These are phyloP conservation scores for Lepidostoma basale DNA, from an alignment of 1,140 invertebrate species.

Conservation along the genomic window DNA sequence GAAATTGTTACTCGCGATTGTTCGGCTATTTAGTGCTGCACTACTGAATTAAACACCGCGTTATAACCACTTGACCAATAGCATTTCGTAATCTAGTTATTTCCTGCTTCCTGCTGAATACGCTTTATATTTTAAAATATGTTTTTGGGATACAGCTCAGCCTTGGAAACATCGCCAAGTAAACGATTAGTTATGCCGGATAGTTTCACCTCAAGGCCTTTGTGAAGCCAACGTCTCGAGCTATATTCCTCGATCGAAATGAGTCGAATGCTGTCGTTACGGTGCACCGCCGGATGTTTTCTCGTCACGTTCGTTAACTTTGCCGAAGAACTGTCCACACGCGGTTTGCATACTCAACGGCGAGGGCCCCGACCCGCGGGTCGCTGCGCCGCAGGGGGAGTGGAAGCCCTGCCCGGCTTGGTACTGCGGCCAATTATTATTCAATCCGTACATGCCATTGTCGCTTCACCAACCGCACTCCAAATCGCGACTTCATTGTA, in stretches of 20 bases:
- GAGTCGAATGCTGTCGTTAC: background rate
- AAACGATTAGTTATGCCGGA: too few relatives aligned
- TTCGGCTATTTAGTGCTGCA: background rate
- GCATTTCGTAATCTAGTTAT: background rate
- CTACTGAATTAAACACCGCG: background rate
- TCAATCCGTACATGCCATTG: conserved; percentile 53
- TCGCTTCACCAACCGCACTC: conserved; percentile 15
- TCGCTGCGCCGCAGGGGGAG: background rate
- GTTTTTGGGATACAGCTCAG: too few relatives aligned
- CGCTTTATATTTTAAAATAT: background rate
- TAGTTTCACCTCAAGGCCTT: too few relatives aligned
- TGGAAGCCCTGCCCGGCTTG: conserved; percentile 3
- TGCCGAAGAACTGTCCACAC: conserved; percentile 3
- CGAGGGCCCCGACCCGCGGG: background rate
- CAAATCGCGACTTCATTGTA: conserved; percentile 21
- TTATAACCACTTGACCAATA: background rate
- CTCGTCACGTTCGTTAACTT: conserved; percentile 16
- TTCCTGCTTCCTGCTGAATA: background rate
- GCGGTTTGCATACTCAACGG: conserved; percentile 16
- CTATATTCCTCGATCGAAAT: background rate
- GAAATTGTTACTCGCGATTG: conserved; percentile 14
- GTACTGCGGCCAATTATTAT: conserved; percentile 51
- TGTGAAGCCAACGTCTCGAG: background rate
- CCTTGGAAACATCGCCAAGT: too few relatives aligned
- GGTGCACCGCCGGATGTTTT: conserved; percentile 8